These are phyloP conservation scores for Agrotis exclamationis DNA, from an alignment of 2,888 invertebrate species.

Conservation along the genomic window DNA sequence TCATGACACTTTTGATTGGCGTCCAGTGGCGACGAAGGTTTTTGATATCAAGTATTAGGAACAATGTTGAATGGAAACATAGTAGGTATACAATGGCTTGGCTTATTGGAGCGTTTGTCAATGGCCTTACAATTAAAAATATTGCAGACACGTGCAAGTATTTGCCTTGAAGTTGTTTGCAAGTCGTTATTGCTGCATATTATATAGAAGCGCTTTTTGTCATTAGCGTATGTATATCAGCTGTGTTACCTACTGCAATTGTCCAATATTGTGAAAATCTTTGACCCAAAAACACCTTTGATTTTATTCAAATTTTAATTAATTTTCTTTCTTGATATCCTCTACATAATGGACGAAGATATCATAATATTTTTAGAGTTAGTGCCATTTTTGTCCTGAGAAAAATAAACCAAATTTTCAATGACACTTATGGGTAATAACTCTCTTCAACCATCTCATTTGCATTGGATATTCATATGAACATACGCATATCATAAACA, in stretches of 20 bases:
- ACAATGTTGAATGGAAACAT: conserved; percentile 10
- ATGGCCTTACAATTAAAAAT: conserved; percentile 4
- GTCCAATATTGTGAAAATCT: not conserved
- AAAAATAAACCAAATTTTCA: no score
- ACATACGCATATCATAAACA: no score
- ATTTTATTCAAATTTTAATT: no score
- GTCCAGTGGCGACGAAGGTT: conserved; percentile 59
- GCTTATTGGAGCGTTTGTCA: conserved; percentile 8
- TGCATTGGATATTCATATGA: no score
- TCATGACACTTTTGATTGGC: conserved; percentile 73
- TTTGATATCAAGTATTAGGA: conserved; percentile 41
- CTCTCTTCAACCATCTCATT: no score
- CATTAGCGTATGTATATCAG: not conserved
- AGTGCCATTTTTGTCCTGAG: no score
- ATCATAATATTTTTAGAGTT: no score
- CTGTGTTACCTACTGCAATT: not conserved
- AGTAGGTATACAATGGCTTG: conserved; percentile 22
- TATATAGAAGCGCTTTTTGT: not conserved
- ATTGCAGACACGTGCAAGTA: conserved; percentile 23
- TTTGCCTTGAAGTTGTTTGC: not conserved
- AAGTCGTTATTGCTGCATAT: not conserved
- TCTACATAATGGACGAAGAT: no score
- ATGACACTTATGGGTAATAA: no score
- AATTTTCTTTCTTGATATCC: no score
- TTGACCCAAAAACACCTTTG: not conserved